These are phyloP conservation scores for Yponomeuta plumbellus DNA, from an alignment of 2,888 invertebrate species.

Conservation along the genomic window DNA sequence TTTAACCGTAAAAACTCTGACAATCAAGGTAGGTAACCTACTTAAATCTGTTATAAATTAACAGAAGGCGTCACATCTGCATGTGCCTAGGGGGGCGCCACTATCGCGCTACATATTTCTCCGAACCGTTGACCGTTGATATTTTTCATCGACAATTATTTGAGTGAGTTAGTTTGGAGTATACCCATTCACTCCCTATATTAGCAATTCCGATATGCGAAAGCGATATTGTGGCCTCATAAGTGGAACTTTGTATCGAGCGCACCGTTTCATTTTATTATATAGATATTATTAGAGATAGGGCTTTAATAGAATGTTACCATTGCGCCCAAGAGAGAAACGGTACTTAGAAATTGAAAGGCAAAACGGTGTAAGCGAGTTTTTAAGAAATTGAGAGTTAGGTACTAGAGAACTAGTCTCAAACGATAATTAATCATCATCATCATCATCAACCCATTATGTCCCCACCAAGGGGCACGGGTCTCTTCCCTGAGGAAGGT, in stretches of 20 bases:
- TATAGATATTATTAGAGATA: slow-evolving; percentile 49
- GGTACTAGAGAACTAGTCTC: no score
- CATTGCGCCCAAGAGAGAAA: slow-evolving; percentile 34
- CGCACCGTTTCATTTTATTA: slow-evolving; percentile 64
- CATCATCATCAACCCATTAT: no score
- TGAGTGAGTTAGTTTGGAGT: background rate
- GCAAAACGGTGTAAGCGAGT: background rate
- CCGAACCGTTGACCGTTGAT: no score
- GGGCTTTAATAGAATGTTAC: slow-evolving; percentile 57
- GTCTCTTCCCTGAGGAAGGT: no score
- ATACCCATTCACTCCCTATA: slow-evolving; percentile 60
- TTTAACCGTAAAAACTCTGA: no score
- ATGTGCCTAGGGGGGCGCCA: slow-evolving; percentile 36
- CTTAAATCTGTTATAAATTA: background rate
- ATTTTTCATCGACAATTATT: background rate
- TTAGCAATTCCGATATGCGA: slow-evolving; percentile 72
- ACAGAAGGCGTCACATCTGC: background rate
- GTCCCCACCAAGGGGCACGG: no score
- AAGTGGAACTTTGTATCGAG: slow-evolving; percentile 53
- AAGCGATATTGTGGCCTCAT: slow-evolving; percentile 64
- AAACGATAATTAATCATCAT: no score
- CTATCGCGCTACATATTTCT: slow-evolving; percentile 25
- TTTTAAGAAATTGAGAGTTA: background rate
- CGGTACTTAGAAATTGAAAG: background rate
- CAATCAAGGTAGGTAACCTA: no score